Evolutionary conservation across 2,888 invertebrate species (phyloP).

Genomic region (Drosophila maculinotata): DNA sequence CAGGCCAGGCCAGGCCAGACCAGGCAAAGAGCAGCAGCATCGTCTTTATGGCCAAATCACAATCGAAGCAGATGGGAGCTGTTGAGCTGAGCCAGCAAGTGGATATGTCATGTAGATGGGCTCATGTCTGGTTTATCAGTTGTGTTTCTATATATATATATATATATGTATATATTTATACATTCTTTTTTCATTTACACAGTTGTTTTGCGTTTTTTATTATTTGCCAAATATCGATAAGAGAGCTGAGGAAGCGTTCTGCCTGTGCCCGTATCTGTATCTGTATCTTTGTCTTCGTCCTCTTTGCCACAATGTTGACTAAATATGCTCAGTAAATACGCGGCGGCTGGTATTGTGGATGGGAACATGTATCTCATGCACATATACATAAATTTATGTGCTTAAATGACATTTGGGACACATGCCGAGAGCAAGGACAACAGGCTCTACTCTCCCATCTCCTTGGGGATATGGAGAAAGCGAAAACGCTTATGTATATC

Average conservation of each 20-base stretch:
- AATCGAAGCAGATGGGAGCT: slow-evolving; percentile 71
- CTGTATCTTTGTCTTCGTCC: slow-evolving; percentile 16
- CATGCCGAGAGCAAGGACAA: slow-evolving; percentile 28
- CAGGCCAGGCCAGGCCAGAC: slow-evolving; percentile 5
- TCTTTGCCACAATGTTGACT: slow-evolving; percentile 58
- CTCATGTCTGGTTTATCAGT: slow-evolving; percentile 50
- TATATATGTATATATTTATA: slow-evolving; percentile 1
- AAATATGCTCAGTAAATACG: slow-evolving; percentile 69
- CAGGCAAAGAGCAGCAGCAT: slow-evolving; percentile 5
- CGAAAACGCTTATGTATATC: slow-evolving; percentile 31
- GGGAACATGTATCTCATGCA: slow-evolving; percentile 28
- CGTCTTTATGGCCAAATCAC: slow-evolving; percentile 46
- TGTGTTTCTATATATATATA: slow-evolving; percentile 15
- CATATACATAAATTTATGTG: slow-evolving; percentile 35
- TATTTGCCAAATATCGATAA: slow-evolving; percentile 78
- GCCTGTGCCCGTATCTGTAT: slow-evolving; percentile 11
- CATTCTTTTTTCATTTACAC: slow-evolving; percentile 30
- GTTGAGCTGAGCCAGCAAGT: slow-evolving; percentile 46
- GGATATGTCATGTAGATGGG: slow-evolving; percentile 21
- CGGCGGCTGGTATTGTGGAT: not conserved
- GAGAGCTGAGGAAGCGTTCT: slow-evolving; percentile 22
- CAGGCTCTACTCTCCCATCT: not conserved
- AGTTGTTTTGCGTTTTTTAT: slow-evolving; percentile 65
- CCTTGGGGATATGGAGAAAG: slow-evolving; percentile 3
- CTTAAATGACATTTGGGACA: slow-evolving; percentile 48